Evolutionary conservation across 2,888 invertebrate species (phyloP).

Genomic region (Teinopalpus imperialis): DNA sequence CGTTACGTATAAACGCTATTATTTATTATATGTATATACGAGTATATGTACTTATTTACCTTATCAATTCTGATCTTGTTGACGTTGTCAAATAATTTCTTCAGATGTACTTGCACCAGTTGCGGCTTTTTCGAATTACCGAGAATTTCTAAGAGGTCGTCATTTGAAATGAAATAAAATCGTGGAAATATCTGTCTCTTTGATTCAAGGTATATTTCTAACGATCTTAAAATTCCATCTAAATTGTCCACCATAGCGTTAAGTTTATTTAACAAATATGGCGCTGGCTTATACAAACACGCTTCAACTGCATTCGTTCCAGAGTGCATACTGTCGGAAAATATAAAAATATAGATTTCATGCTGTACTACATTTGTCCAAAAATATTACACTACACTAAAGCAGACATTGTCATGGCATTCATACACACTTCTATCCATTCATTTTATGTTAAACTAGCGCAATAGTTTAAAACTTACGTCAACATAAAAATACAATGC

Average conservation of each 20-base stretch:
- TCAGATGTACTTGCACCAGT: slow-evolving; percentile 91
- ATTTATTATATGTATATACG: too few species aligned
- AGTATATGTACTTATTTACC: too few species aligned
- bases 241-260: slow-evolving; percentile 88
- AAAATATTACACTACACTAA: too few species aligned
- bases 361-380: too few species aligned
- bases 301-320: slow-evolving; percentile 83
- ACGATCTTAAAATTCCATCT: slow-evolving; percentile 90
- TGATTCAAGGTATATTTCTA: slow-evolving; percentile 93
- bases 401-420: too few species aligned
- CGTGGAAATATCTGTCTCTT: slow-evolving; percentile 93
- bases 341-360: too few species aligned
- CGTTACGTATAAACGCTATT: too few species aligned
- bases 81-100: slow-evolving; percentile 94
- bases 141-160: slow-evolving; percentile 90
- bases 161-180: slow-evolving; percentile 85
- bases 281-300: slow-evolving; percentile 82
- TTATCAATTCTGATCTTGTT: slow-evolving; percentile 86
- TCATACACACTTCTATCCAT: too few species aligned
- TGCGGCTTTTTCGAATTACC: slow-evolving; percentile 93
- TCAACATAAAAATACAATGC: too few species aligned
- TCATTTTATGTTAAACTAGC: too few species aligned
- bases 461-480: too few species aligned
- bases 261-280: slow-evolving; percentile 85
- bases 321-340: slow-evolving; percentile 63